These are phyloP conservation scores for Ooceraea biroi DNA, from an alignment of 1,140 invertebrate species.

Conservation along the genomic window DNA sequence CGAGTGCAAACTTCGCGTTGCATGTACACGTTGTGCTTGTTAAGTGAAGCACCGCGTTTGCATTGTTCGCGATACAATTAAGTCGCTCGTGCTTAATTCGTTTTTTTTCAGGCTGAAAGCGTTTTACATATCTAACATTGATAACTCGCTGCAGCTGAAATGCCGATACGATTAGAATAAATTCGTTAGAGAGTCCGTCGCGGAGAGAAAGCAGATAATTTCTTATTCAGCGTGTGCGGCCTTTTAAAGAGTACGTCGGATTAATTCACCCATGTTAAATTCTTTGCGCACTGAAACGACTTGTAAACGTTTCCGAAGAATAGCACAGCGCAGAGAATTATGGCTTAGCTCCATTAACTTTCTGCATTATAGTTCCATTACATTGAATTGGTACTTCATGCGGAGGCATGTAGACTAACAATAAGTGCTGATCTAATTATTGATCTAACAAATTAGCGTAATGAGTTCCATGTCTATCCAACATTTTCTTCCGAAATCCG, in stretches of 20 bases:
- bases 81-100: not conserved
- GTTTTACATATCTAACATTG: not conserved
- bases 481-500: slow-evolving; percentile 2
- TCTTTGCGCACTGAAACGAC: slow-evolving; percentile 5
- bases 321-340: not conserved
- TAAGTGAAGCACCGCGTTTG: not conserved
- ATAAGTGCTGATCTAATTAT: too few species aligned
- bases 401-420: slow-evolving; percentile 5
- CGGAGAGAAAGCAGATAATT: not conserved
- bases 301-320: slow-evolving; percentile 6
- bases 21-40: not conserved
- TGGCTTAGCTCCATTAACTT: slow-evolving; percentile 5
- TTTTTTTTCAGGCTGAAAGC: not conserved
- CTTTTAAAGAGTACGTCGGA: not conserved
- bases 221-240: not conserved
- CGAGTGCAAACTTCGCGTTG: not conserved
- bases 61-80: slow-evolving; percentile 1
- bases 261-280: slow-evolving; percentile 15
- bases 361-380: slow-evolving; percentile 21
- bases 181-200: not conserved
- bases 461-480: not conserved
- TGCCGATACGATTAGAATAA: not conserved
- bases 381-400: not conserved
- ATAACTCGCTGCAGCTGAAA: not conserved
- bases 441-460: slow-evolving; percentile 23